Evolutionary conservation across 2,888 invertebrate genomes (phyloP).

Genomic region (Diarsia mendica): DNA sequence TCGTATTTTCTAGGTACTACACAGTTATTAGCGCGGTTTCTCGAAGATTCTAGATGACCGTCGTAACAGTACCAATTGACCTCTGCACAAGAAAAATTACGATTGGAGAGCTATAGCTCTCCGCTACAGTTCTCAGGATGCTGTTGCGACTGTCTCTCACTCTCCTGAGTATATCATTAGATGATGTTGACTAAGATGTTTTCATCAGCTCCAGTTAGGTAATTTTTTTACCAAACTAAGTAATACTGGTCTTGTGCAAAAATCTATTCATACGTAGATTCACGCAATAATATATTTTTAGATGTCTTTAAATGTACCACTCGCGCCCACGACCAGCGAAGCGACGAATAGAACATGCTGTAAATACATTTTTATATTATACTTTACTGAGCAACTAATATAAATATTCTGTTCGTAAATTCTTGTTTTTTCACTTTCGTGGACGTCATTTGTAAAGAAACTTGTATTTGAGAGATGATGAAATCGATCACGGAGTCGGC

Average conservation of each 20-base stretch:
- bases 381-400: slow-evolving; percentile 32
- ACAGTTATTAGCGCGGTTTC: too few relatives aligned
- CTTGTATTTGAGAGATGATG: slow-evolving; percentile 21
- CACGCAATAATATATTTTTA: slow-evolving; percentile 68
- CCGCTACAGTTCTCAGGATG: too few relatives aligned
- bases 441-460: slow-evolving; percentile 42
- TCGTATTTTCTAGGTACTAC: too few relatives aligned
- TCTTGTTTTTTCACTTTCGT: slow-evolving; percentile 32
- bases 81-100: too few relatives aligned
- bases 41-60: too few relatives aligned
- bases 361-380: slow-evolving; percentile 65
- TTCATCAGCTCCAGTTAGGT: slow-evolving; percentile 15
- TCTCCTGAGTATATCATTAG: too few relatives aligned
- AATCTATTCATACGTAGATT: slow-evolving; percentile 59
- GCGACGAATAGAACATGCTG: slow-evolving; percentile 65
- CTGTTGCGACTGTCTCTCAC: too few relatives aligned
- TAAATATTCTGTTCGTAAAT: slow-evolving; percentile 27
- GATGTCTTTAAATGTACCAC: slow-evolving; percentile 78
- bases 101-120: too few relatives aligned
- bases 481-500: slow-evolving; percentile 28
- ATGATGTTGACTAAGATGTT: too few relatives aligned
- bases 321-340: slow-evolving; percentile 74
- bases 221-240: slow-evolving; percentile 44
- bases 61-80: too few relatives aligned
- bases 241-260: slow-evolving; percentile 55